Percentiles rank a stretch among this genome's conserved stretches.
phyloP scores from a whole-genome alignment of 2,113 vertebrate genomes.

The Microtus pennsylvanicus region DNA sequence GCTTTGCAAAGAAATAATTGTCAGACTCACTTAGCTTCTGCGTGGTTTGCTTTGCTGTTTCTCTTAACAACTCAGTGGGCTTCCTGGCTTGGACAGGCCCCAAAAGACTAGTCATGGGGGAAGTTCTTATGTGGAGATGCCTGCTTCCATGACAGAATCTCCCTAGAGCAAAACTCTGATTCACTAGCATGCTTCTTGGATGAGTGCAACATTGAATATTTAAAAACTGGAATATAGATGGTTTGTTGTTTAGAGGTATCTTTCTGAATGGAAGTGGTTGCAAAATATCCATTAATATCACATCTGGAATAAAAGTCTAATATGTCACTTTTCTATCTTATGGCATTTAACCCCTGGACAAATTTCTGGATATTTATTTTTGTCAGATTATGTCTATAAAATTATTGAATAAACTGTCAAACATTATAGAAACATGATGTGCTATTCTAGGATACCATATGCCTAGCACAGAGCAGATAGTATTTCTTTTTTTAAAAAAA shows the following conservation, averaged over 20 bases:
- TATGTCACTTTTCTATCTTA: background rate
- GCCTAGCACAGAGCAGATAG: background rate
- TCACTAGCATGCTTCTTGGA: background rate
- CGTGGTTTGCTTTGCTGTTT: conserved; percentile 32
- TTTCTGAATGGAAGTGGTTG: background rate
- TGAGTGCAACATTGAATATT: conserved; percentile 23
- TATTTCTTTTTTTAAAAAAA: background rate
- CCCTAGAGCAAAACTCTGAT: conserved; percentile 16
- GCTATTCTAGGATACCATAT: background rate
- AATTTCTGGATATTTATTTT: background rate
- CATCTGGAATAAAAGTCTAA: background rate
- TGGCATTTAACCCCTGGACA: background rate
- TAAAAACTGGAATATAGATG: background rate
- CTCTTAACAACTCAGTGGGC: conserved; percentile 47
- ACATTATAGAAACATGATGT: background rate
- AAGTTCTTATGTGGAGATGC: conserved; percentile 30
- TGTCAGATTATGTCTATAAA: conserved; percentile 1
- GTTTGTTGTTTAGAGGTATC: conserved; percentile 12
- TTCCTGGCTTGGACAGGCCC: conserved; percentile 24
- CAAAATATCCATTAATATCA: background rate
- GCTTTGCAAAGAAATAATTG: conserved; percentile 22
- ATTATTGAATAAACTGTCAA: background rate
- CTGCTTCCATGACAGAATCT: conserved; percentile 44
- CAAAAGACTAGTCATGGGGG: background rate
- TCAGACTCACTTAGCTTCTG: conserved; percentile 46